These are phyloP conservation scores for Pterophyllum scalare DNA, from an alignment of 2,113 vertebrate genomes.

Conservation along the genomic window DNA sequence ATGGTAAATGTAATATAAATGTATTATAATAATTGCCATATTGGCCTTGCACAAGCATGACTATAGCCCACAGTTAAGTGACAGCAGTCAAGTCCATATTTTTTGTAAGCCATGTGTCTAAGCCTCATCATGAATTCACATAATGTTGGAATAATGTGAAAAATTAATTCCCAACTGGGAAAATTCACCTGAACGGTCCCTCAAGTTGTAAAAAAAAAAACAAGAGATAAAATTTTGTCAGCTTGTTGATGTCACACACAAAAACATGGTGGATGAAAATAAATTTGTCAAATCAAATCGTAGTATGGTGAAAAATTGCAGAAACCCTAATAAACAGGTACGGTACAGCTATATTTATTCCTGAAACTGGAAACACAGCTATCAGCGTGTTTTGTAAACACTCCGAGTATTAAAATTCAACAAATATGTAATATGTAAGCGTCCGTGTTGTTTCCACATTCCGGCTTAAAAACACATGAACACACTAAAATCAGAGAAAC, in stretches of 20 bases:
- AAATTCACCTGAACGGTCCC: neutral
- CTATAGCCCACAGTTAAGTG: neutral
- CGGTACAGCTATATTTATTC: neutral
- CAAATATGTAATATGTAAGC: neutral
- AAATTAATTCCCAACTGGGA: neutral
- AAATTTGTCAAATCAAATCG: slow-evolving; percentile 4
- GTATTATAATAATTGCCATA: neutral
- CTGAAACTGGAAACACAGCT: neutral
- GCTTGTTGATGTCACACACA: neutral
- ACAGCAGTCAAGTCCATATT: neutral
- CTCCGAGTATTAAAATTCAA: slow-evolving; percentile 3
- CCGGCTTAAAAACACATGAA: neutral
- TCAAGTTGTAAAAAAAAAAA: neutral
- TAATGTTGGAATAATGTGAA: neutral
- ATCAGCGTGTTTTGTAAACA: slow-evolving; percentile 4
- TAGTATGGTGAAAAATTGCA: neutral
- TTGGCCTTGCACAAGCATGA: neutral
- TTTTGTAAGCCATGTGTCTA: neutral
- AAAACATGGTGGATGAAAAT: neutral
- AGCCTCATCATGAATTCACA: neutral
- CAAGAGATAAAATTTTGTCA: neutral
- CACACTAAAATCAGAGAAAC: neutral
- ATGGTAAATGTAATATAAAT: neutral
- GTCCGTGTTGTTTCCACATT: neutral
- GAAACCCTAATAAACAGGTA: neutral